Conservation (phyloP, 2,797 vertebrate genomes). For the Dallia pectoralis region DNA sequence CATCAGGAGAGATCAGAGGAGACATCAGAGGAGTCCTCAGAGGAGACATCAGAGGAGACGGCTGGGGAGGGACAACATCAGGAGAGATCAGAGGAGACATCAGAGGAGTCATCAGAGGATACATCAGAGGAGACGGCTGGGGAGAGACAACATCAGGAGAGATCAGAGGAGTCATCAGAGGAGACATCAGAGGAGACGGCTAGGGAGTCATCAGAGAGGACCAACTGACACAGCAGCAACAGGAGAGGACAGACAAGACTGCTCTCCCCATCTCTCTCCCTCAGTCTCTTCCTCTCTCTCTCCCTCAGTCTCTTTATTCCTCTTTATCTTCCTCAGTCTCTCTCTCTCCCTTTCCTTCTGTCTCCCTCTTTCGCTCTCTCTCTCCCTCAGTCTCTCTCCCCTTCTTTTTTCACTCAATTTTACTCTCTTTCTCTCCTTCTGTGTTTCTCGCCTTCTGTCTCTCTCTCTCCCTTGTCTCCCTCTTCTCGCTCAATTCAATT, state of each 20-base stretch:
- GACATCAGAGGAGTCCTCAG: too few relatives aligned
- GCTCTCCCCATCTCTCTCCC: not conserved
- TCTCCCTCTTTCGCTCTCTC: not conserved
- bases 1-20: conserved; percentile 42
- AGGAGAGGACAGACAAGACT: too few relatives aligned
- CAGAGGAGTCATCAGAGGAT: conserved; percentile 41
- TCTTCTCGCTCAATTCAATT: too few relatives aligned
- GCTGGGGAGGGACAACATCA: conserved; percentile 40
- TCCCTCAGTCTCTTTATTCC: not conserved
- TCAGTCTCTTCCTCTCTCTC: not conserved
- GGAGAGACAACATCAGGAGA: conserved; percentile 42
- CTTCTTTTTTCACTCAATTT: too few relatives aligned
- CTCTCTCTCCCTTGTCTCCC: too few relatives aligned
- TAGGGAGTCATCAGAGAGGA: conserved; percentile 11
- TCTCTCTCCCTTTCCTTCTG: not conserved
- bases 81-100: conserved; percentile 47
- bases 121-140: not conserved
- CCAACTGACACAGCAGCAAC: too few relatives aligned
- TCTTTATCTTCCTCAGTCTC: not conserved
- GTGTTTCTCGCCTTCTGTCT: too few relatives aligned
- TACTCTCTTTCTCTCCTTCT: too few relatives aligned
- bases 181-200: conserved; percentile 44
- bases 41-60: too few relatives aligned
- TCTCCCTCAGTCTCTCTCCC: too few relatives aligned
- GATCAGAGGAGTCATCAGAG: conserved; percentile 49